Evolutionary conservation across 2,888 invertebrate genomes (phyloP).

Genomic region (Temnothorax ravouxi): DNA sequence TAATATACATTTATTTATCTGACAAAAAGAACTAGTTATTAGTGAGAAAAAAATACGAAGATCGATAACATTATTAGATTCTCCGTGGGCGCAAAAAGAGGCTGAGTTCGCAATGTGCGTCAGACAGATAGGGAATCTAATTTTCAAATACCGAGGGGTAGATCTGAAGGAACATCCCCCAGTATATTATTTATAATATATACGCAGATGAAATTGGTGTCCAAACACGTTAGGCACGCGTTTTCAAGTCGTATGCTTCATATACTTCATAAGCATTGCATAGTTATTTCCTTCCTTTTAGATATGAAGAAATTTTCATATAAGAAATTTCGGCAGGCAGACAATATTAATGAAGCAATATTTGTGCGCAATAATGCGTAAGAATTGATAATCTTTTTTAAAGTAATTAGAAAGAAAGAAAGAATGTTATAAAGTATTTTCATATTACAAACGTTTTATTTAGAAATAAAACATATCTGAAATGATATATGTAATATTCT

Average conservation of each 20-base stretch:
- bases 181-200: slow-evolving; percentile 83
- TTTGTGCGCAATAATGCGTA: background rate
- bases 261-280: slow-evolving; percentile 63
- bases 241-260: slow-evolving; percentile 66
- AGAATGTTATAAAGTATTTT: background rate
- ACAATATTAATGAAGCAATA: slow-evolving; percentile 60
- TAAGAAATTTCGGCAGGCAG: slow-evolving; percentile 52
- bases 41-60: background rate
- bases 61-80: slow-evolving; percentile 61
- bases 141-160: slow-evolving; percentile 79
- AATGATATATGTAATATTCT: background rate
- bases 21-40: background rate
- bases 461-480: background rate
- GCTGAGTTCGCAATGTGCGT: slow-evolving; percentile 66
- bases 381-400: background rate
- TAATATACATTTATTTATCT: background rate
- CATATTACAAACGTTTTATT: background rate
- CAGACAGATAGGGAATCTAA: slow-evolving; percentile 87
- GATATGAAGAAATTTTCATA: slow-evolving; percentile 78
- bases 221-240: slow-evolving; percentile 84
- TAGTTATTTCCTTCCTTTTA: slow-evolving; percentile 77
- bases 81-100: slow-evolving; percentile 49
- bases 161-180: slow-evolving; percentile 81
- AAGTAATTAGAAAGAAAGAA: background rate
- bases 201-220: slow-evolving; percentile 84